Conservation (phyloP, 2,888 invertebrate species). For the Eupeodes luniger region DNA sequence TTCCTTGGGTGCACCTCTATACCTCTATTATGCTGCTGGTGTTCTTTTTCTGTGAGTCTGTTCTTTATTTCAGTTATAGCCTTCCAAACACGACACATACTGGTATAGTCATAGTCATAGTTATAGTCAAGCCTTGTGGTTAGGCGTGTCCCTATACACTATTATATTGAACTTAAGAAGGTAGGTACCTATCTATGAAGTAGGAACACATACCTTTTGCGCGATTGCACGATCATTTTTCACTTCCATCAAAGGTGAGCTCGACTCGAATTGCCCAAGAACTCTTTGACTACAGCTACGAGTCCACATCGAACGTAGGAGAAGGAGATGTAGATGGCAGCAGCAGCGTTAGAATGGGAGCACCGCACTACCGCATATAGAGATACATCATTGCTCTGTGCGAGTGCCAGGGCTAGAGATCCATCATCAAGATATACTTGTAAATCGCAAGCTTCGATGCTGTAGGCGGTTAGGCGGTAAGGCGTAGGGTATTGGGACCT, state of each 20-base stretch:
- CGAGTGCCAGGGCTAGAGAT: constrained; percentile 68
- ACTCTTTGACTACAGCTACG: no score
- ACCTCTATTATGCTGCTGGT: constrained; percentile 31
- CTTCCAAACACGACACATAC: constrained; percentile 5
- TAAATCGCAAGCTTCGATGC: constrained; percentile 73
- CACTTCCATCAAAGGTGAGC: constrained; percentile 73
- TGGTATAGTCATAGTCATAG: not conserved
- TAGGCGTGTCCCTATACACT: constrained; percentile 79
- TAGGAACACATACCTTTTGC: constrained; percentile 49
- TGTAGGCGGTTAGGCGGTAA: constrained; percentile 54
- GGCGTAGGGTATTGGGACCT: not conserved
- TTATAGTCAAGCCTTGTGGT: constrained; percentile 80
- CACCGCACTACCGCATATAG: constrained; percentile 53
- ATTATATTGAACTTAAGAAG: constrained; percentile 9
- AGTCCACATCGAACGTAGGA: no score
- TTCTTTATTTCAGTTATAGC: constrained; percentile 26
- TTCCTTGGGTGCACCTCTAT: constrained; percentile 48
- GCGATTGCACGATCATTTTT: constrained; percentile 72
- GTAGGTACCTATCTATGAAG: constrained; percentile 46
- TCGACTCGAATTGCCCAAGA: constrained; percentile 54
- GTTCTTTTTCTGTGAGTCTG: constrained; percentile 7
- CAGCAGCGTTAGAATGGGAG: constrained; percentile 73
- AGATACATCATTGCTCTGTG: constrained; percentile 47
- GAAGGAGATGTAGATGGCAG: constrained; percentile 23
- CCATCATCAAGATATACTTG: constrained; percentile 74